A percentile compares a stretch with the other conserved stretches of the same genome.
Evolutionary conservation across 2,797 vertebrate genomes (phyloP).

Genomic region (Gallirallus australis): DNA sequence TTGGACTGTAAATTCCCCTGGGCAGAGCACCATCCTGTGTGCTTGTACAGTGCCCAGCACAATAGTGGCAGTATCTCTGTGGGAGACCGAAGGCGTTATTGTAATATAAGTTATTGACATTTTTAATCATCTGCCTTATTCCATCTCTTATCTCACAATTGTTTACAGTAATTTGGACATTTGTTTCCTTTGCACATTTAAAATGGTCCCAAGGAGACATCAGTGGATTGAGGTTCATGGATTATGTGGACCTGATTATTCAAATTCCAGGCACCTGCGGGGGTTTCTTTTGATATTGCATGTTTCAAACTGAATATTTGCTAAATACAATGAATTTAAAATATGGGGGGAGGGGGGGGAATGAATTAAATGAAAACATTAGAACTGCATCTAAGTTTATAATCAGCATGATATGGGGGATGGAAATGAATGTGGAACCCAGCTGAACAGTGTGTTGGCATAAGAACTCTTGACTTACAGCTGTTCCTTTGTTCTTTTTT

Average conservation of each 20-base stretch:
- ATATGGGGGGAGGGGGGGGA: constrained; percentile 9
- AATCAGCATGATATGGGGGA: constrained; percentile 59
- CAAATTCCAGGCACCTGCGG: constrained; percentile 46
- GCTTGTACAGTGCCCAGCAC: not conserved
- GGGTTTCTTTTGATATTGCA: constrained; percentile 41
- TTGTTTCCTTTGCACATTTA: constrained; percentile 52
- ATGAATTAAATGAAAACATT: constrained; percentile 71
- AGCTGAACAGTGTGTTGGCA: constrained; percentile 70
- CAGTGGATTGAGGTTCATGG: constrained; percentile 28
- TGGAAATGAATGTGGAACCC: constrained; percentile 70
- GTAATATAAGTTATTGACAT: constrained; percentile 30
- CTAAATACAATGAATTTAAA: constrained; percentile 68
- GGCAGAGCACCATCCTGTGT: not conserved
- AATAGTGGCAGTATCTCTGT: not conserved
- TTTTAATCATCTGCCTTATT: constrained; percentile 56
- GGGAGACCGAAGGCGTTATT: not conserved
- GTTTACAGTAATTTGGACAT: constrained; percentile 46
- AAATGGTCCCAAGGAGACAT: constrained; percentile 33
- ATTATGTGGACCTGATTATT: constrained; percentile 61
- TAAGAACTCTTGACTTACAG: constrained; percentile 72
- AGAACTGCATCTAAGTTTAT: constrained; percentile 62
- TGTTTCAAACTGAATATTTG: constrained; percentile 29
- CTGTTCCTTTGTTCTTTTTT: constrained; percentile 71
- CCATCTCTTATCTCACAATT: not conserved
- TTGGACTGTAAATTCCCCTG: not conserved